A percentile compares a stretch with the other conserved stretches of the same genome.
These are phyloP conservation scores for Mugil cephalus DNA, from an alignment of 2,113 vertebrate genomes.

Conservation along the genomic window DNA sequence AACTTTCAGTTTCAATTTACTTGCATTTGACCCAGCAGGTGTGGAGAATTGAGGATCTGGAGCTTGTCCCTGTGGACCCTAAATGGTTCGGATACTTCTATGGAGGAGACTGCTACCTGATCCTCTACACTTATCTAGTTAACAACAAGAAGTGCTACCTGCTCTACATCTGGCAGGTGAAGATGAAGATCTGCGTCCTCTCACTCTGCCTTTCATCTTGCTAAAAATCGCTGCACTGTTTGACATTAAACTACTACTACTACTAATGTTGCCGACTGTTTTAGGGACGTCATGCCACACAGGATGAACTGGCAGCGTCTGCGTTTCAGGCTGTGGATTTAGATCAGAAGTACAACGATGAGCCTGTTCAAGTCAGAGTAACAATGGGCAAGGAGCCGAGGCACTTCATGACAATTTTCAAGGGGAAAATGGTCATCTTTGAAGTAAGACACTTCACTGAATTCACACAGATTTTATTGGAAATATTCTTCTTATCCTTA, in stretches of 20 bases:
- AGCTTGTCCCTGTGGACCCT: constrained; percentile 84
- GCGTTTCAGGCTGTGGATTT: constrained; percentile 88
- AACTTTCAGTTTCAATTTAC: not conserved
- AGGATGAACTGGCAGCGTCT: constrained; percentile 90
- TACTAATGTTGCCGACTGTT: not conserved
- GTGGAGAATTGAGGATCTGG: constrained; percentile 91
- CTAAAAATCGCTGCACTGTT: not conserved
- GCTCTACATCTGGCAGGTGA: constrained; percentile 94
- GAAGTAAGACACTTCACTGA: constrained; percentile 80
- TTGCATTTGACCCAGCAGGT: too few relatives aligned
- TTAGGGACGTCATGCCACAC: constrained; percentile 88
- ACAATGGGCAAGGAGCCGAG: constrained; percentile 92
- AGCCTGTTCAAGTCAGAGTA: constrained; percentile 88
- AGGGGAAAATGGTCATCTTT: constrained; percentile 90
- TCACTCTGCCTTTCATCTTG: too few relatives aligned
- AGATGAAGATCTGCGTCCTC: constrained; percentile 3
- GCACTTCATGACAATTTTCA: constrained; percentile 93
- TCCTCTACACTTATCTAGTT: constrained; percentile 89
- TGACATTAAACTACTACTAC: not conserved
- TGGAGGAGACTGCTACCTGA: constrained; percentile 93
- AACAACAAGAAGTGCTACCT: constrained; percentile 82
- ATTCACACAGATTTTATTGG: not conserved
- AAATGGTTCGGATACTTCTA: constrained; percentile 88
- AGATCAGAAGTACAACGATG: constrained; percentile 84
- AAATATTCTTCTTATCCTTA: not conserved